Evolutionary conservation across 2,888 invertebrate genomes (phyloP).

Genomic region (Noctua fimbriata): DNA sequence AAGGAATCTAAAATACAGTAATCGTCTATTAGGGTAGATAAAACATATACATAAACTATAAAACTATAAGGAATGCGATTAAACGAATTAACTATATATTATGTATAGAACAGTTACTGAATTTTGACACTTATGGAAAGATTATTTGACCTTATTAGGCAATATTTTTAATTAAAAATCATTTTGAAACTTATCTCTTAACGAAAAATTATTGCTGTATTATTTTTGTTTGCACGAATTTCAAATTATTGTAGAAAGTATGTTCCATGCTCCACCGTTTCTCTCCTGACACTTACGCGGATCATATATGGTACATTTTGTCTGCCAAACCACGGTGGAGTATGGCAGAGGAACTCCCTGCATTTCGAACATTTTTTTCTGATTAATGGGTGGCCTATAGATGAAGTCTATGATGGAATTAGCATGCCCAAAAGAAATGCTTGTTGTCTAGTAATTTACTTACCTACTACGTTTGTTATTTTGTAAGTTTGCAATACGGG

Average conservation of each 20-base stretch:
- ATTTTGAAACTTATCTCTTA: background rate
- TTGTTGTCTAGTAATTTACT: background rate
- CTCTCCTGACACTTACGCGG: constrained; percentile 13
- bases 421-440: background rate
- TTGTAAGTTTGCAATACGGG: background rate
- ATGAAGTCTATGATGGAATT: background rate
- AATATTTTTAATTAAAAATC: background rate
- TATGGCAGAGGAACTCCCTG: background rate
- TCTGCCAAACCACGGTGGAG: constrained; percentile 36
- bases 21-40: no score
- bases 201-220: background rate
- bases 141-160: background rate
- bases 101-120: no score
- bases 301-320: constrained; percentile 47
- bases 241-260: constrained; percentile 1
- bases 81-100: no score
- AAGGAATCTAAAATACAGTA: no score
- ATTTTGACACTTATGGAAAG: background rate
- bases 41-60: no score
- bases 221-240: background rate
- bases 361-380: background rate
- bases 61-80: no score
- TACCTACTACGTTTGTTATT: background rate
- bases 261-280: constrained; percentile 10
- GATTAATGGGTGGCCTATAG: background rate